Conservation (phyloP, 2,797 vertebrate genomes). For the Hybognathus amarus region DNA sequence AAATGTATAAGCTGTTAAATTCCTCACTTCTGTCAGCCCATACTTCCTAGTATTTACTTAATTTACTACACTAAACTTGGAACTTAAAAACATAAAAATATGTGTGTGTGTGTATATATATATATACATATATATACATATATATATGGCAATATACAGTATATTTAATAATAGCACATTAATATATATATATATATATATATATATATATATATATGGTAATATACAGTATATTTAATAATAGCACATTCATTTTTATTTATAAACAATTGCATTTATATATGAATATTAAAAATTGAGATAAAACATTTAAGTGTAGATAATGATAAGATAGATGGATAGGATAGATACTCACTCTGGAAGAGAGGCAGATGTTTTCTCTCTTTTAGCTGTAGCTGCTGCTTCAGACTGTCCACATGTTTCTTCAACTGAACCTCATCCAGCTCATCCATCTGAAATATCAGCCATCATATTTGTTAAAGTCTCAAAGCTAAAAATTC, state of each 20-base stretch:
- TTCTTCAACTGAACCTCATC: constrained; percentile 93
- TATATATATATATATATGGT: neutral
- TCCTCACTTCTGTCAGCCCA: neutral
- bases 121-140: neutral
- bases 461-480: neutral
- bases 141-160: neutral
- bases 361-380: constrained; percentile 92
- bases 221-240: neutral
- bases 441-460: constrained; percentile 87
- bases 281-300: neutral
- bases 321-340: neutral
- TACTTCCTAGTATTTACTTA: neutral
- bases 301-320: no score
- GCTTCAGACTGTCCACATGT: constrained; percentile 94
- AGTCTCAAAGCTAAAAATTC: neutral
- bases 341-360: constrained; percentile 86
- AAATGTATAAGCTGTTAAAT: neutral
- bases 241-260: neutral
- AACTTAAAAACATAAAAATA: neutral
- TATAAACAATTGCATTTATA: constrained; percentile 11
- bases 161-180: neutral
- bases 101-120: no score
- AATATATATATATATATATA: neutral
- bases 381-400: constrained; percentile 91
- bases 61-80: neutral